Percentiles rank a stretch among this genome's conserved stretches.
phyloP scores from a whole-genome alignment of 2,888 invertebrate species.

The Netelia fuscicornis region DNA sequence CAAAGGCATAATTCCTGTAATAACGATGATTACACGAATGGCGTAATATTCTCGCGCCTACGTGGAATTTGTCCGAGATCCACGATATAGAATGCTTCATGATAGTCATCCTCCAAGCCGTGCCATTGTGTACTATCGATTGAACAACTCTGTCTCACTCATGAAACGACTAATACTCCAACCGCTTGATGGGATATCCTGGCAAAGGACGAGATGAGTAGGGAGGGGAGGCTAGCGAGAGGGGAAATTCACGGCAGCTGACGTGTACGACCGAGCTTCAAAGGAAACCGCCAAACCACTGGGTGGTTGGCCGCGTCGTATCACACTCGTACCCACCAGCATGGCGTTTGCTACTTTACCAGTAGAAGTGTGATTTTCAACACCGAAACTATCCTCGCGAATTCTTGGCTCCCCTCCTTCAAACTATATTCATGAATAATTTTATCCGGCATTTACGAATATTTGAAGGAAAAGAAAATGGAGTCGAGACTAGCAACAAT shows the following conservation, averaged over 20 bases:
- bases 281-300: slow-evolving; percentile 29
- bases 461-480: no score
- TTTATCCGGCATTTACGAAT: no score
- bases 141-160: slow-evolving; percentile 21
- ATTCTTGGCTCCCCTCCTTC: no score
- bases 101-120: neutral
- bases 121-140: slow-evolving; percentile 21
- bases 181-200: neutral
- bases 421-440: no score
- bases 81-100: slow-evolving; percentile 1
- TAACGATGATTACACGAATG: neutral
- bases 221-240: neutral
- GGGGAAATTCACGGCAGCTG: neutral
- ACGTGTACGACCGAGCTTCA: slow-evolving; percentile 20
- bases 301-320: neutral
- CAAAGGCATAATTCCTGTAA: neutral
- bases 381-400: no score
- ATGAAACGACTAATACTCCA: slow-evolving; percentile 11
- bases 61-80: neutral
- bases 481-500: no score
- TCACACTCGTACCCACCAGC: neutral
- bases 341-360: neutral
- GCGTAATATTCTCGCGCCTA: neutral
- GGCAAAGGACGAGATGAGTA: neutral
- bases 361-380: no score